Percentiles rank a stretch among this genome's conserved stretches.
Evolutionary conservation across 2,888 invertebrate genomes (phyloP).

Genomic region (Tinea pellionella): DNA sequence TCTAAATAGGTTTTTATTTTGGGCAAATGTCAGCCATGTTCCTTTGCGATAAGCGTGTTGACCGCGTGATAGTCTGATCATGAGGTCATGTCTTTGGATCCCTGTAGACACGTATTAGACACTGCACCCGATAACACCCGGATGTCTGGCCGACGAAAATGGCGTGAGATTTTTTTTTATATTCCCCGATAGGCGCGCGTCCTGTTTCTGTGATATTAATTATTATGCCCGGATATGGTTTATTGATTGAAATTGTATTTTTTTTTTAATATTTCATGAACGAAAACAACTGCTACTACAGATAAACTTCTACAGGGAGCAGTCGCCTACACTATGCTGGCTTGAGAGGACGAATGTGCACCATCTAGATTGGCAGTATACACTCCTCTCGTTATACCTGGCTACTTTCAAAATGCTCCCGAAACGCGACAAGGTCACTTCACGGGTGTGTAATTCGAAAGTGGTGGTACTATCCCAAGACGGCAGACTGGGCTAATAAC

Average conservation of each 20-base stretch:
- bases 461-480: too few relatives aligned
- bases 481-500: too few relatives aligned
- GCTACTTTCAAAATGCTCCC: too few relatives aligned
- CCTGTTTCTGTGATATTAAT: neutral
- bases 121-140: neutral
- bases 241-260: neutral
- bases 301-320: too few relatives aligned
- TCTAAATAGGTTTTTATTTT: neutral
- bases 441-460: too few relatives aligned
- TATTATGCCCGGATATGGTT: neutral
- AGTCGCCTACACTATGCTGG: too few relatives aligned
- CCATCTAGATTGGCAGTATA: too few relatives aligned
- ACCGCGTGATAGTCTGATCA: neutral
- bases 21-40: neutral
- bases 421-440: too few relatives aligned
- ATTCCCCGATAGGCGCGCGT: neutral
- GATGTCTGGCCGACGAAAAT: slow-evolving; percentile 4
- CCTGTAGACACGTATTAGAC: neutral
- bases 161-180: neutral
- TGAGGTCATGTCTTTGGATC: neutral
- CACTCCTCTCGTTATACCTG: too few relatives aligned
- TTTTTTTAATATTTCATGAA: too few relatives aligned
- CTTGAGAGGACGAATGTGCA: too few relatives aligned
- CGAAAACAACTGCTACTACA: too few relatives aligned
- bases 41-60: neutral